Base-by-base conservation (phyloP, 1,140 invertebrate species). In the Druon quercuslanigerum region DNA sequence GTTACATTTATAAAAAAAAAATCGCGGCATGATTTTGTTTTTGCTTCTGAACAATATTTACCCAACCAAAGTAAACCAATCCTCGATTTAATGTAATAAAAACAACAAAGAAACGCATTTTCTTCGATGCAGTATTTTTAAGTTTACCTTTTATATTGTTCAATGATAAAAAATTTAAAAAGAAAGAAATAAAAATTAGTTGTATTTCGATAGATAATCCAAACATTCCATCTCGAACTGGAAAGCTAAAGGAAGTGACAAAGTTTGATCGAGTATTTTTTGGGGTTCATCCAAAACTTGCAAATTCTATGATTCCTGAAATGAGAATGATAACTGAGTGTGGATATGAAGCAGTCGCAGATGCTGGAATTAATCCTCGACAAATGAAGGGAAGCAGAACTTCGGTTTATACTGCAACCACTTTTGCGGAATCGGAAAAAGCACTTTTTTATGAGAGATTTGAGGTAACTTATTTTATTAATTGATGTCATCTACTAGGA, bases 401-500 rank as follows among this genome's bases (percentile, higher is more conserved):
- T 6, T 96, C 95, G 16, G 96, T 97, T 3, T 96, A 95, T 87
- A 92, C 96, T 66, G 96, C 95, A 8, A 92, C 94, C 9, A 95
- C 94, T 87, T 94, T 94, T 82, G 95, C 95, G 7, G 96, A 97
- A 86, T 93, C 92, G 0, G 94, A 95, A 75, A 91, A 90, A 81
- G 50, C 25, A 12, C 50, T 79, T 46, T 84, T 83, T 73, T 84
- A 90, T 78, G 85, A 86, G 12, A 84, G 87, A 33, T 54, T 87
- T 5, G 78, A 87, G 75, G 81, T 87, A 75, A n/a, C 1, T 73
- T 2, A 50, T 57, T 25, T 73, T 1, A 20, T 74, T 70, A 50
- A n/a, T 17, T 71, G 56, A 33, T 51, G 50, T 9, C 50, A 72
- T 20, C 19, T 11, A 51, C n/a, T 52, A 51, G 9, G 17, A 57